Percentiles rank a stretch among this genome's conserved stretches.
These are phyloP conservation scores for Progne subis DNA, from an alignment of 2,113 vertebrate genomes.

Conservation along the genomic window DNA sequence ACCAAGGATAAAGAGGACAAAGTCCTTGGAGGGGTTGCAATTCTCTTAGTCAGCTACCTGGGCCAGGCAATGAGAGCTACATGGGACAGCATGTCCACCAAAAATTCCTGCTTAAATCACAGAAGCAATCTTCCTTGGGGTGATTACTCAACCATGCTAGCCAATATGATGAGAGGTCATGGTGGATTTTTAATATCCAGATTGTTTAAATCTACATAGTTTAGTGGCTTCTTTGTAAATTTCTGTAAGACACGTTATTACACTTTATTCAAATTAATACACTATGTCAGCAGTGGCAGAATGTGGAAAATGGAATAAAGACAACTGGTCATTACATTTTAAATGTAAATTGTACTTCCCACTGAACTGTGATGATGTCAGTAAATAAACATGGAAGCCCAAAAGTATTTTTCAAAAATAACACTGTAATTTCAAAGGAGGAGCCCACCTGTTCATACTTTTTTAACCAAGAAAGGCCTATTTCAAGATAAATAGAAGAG, in stretches of 20 bases:
- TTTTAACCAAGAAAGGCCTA: neutral
- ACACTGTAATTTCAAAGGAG: neutral
- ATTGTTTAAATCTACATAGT: neutral
- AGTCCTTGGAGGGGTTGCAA: neutral
- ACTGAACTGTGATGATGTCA: neutral
- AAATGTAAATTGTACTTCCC: neutral
- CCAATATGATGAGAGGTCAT: neutral
- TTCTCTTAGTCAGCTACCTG: neutral
- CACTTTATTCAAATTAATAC: neutral
- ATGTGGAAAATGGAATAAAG: neutral
- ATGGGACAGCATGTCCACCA: neutral
- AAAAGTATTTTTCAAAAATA: neutral
- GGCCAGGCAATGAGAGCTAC: neutral
- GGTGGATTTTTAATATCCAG: neutral
- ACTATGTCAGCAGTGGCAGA: neutral
- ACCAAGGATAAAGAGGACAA: neutral
- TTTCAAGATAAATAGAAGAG: neutral
- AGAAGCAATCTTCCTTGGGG: neutral
- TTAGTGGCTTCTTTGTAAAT: neutral
- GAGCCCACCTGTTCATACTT: neutral
- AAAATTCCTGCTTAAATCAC: neutral
- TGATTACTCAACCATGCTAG: neutral
- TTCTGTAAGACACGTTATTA: neutral
- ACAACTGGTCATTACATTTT: neutral
- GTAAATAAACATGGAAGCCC: neutral